phyloP scores from a whole-genome alignment of 2,888 invertebrate genomes.

The Brachynemurus nebulosus region DNA sequence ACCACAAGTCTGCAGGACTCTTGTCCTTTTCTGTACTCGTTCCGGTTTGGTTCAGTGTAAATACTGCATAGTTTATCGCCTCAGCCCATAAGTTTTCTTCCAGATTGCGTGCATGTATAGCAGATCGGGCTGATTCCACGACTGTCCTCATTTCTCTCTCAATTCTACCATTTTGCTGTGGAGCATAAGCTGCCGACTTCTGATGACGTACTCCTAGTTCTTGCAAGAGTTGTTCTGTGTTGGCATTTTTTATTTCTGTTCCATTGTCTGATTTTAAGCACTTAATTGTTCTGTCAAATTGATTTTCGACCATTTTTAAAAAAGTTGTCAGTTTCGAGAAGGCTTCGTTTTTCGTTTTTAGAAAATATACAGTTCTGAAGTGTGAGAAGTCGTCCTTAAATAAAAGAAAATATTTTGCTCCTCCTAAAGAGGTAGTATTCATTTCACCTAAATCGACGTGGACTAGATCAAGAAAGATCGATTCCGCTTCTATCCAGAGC shows the following conservation, averaged over 20 bases:
- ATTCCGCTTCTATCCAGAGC: constrained; percentile 12
- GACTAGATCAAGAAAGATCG: constrained; percentile 14
- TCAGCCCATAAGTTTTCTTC: constrained; percentile 19
- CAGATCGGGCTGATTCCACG: constrained; percentile 22
- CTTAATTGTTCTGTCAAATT: constrained; percentile 20
- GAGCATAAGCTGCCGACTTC: constrained; percentile 19
- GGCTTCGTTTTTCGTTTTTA: constrained; percentile 21
- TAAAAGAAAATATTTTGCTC: constrained; percentile 21
- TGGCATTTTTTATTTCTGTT: constrained; percentile 21
- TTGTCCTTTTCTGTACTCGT: constrained; percentile 16
- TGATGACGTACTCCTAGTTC: constrained; percentile 18
- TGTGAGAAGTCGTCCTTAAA: constrained; percentile 21
- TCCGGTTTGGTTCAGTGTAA: constrained; percentile 20
- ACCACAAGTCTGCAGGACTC: constrained; percentile 18
- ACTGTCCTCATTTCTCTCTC: constrained; percentile 25
- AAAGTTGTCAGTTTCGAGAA: constrained; percentile 15
- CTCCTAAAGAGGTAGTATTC: constrained; percentile 19
- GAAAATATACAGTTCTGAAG: constrained; percentile 21
- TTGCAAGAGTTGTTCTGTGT: constrained; percentile 17
- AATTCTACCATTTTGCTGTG: constrained; percentile 24
- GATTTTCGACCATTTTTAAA: constrained; percentile 21
- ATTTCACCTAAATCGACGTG: constrained; percentile 21
- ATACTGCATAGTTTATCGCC: constrained; percentile 19
- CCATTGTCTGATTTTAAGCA: constrained; percentile 21
- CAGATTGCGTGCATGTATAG: constrained; percentile 15